Evolutionary conservation across 1,140 invertebrate species (phyloP).

Genomic region (Drosophila bocki): DNA sequence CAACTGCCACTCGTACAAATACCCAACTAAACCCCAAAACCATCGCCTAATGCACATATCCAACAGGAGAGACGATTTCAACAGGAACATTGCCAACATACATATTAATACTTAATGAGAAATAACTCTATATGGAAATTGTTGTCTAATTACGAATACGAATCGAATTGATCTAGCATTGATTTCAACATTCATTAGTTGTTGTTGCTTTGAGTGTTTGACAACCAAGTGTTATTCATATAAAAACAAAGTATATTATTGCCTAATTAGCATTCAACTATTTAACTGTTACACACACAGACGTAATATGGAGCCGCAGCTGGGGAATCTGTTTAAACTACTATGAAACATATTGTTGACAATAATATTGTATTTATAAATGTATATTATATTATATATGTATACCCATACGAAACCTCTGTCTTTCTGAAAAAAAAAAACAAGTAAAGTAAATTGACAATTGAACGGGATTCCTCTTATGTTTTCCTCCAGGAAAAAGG

Average conservation of each 20-base stretch:
- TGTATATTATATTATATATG: constrained; percentile 69
- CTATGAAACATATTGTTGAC: constrained; percentile 80
- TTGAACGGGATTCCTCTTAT: background rate
- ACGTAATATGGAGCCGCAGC: constrained; percentile 62
- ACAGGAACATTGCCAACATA: constrained; percentile 70
- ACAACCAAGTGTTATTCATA: constrained; percentile 39
- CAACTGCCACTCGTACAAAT: constrained; percentile 40
- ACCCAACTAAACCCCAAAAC: constrained; percentile 24
- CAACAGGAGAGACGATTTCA: constrained; percentile 37
- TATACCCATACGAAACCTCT: constrained; percentile 51
- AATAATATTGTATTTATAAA: constrained; percentile 81
- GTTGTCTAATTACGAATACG: constrained; percentile 56
- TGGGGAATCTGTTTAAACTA: constrained; percentile 49
- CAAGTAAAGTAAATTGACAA: constrained; percentile 13
- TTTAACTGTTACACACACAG: constrained; percentile 68
- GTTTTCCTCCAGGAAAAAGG: background rate
- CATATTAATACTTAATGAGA: constrained; percentile 47
- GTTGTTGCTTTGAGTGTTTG: constrained; percentile 73
- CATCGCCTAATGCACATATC: constrained; percentile 70
- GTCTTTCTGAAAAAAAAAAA: constrained; percentile 47
- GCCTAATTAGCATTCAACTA: constrained; percentile 53
- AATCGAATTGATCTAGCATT: constrained; percentile 49
- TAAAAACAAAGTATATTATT: constrained; percentile 46
- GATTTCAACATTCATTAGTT: constrained; percentile 59
- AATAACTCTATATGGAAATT: constrained; percentile 39